These are phyloP conservation scores for Peucedramus taeniatus DNA, from an alignment of 2,113 vertebrate genomes.

Conservation along the genomic window DNA sequence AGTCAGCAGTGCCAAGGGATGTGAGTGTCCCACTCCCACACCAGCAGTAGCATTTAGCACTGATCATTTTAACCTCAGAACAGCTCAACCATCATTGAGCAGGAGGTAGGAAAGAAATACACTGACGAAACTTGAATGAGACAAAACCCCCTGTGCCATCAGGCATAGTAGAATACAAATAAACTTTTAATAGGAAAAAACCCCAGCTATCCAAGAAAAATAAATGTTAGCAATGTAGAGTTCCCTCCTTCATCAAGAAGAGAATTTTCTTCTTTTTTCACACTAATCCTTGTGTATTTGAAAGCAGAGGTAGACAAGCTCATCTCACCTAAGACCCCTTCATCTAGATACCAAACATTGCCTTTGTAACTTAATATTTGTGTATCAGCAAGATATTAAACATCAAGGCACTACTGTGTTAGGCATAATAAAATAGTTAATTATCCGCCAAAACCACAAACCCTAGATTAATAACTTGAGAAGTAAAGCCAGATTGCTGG, in stretches of 20 bases:
- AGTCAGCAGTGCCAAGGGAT: accelerated
- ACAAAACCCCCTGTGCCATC: neutral
- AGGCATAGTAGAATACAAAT: neutral
- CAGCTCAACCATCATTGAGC: neutral
- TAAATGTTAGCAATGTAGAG: neutral
- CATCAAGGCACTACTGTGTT: neutral
- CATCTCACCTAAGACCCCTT: neutral
- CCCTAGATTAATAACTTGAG: neutral
- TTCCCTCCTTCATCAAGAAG: neutral
- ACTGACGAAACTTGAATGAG: neutral
- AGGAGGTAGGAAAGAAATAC: neutral
- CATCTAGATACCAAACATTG: neutral
- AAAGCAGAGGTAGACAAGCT: neutral
- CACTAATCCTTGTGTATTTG: neutral
- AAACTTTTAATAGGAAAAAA: neutral
- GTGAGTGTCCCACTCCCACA: neutral
- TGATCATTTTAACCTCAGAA: neutral
- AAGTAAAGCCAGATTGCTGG: neutral
- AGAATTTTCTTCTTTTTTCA: neutral
- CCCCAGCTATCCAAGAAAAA: neutral
- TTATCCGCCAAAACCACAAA: neutral
- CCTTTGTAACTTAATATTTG: neutral
- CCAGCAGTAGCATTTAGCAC: accelerated
- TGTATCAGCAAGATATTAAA: neutral
- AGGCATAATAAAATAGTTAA: neutral